phyloP scores from a whole-genome alignment of 2,888 invertebrate genomes.

The Tuta absoluta region DNA sequence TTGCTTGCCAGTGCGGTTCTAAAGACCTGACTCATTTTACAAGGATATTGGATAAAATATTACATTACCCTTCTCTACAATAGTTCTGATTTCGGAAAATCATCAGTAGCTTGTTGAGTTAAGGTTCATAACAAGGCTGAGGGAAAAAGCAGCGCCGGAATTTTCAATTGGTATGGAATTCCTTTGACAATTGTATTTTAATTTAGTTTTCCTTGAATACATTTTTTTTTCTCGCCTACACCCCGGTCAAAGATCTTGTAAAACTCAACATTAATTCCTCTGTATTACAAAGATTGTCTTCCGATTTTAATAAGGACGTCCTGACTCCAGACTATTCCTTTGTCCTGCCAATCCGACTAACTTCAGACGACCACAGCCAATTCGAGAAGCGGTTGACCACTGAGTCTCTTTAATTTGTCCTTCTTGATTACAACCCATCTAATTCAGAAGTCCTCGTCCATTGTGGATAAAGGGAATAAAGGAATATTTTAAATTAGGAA shows the following conservation, averaged over 20 bases:
- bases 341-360: slow-evolving; percentile 11
- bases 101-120: not conserved
- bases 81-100: not conserved
- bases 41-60: not conserved
- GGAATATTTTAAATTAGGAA: slow-evolving; percentile 1
- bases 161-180: no score
- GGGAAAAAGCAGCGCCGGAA: not conserved
- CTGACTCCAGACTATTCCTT: not conserved
- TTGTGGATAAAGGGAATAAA: not conserved
- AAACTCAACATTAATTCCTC: not conserved
- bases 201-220: not conserved
- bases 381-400: not conserved
- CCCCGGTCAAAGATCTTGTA: slow-evolving; percentile 7
- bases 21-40: slow-evolving; percentile 1
- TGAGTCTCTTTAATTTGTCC: not conserved
- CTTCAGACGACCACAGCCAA: not conserved
- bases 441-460: not conserved
- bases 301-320: slow-evolving; percentile 17
- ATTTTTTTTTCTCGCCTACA: not conserved
- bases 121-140: not conserved
- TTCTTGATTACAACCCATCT: not conserved
- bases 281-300: slow-evolving; percentile 8
- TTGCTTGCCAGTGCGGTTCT: not conserved
- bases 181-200: no score
- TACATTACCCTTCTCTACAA: not conserved